Base-by-base conservation (phyloP, 2,888 invertebrate genomes). In the Tenthredo mesomela region DNA sequence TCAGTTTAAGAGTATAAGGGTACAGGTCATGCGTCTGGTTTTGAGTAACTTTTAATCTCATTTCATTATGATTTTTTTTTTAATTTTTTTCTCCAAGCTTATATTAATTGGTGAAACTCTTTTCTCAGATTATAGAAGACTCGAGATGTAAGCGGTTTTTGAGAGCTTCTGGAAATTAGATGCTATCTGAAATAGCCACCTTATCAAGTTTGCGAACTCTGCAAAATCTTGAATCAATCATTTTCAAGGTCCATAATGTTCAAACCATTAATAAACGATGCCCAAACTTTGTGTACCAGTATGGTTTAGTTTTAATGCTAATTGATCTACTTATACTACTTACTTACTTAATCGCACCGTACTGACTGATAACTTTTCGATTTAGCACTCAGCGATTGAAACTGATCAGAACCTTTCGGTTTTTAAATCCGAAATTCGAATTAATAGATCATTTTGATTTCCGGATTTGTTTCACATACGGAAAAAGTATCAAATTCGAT, bases 241-340 rank as follows among this genome's bases (percentile, higher is more conserved):
- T 67, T 67, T 67, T 67, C 67, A 67, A 67, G 67, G 67, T 67
- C 33, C 7, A 33, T n/a, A 67, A 67, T 33, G 67, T 33, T 67
- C 67, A 18, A 67, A 67, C 33, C 67, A 18, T 33, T 67, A 21
- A 61, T 25, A 61, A 61, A 61, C 25, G 25, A 61, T 61, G 3
- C 10, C 25, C 25, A 10, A 61, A 61, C 10, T 61, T 25, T 61
- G 25, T 10, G 25, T 2, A 50, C 50, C 6, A 1, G 58, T n/a
- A 58, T 21, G n/a, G n/a, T 3, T 54, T n/a, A 12, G 3, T 58
- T 21, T 58, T 9, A 58, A 21, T 58, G n/a, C 7, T 47, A 15
- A 21, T 58, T 2, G 25, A 12, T 61, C 12, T 25, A 12, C 25
- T 37, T 37, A 37, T 37, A 37, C n/a, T 29, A 29, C 37, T 37